These are phyloP conservation scores for Rhagoletis zephyria DNA, from an alignment of 1,140 invertebrate genomes.

Conservation along the genomic window DNA sequence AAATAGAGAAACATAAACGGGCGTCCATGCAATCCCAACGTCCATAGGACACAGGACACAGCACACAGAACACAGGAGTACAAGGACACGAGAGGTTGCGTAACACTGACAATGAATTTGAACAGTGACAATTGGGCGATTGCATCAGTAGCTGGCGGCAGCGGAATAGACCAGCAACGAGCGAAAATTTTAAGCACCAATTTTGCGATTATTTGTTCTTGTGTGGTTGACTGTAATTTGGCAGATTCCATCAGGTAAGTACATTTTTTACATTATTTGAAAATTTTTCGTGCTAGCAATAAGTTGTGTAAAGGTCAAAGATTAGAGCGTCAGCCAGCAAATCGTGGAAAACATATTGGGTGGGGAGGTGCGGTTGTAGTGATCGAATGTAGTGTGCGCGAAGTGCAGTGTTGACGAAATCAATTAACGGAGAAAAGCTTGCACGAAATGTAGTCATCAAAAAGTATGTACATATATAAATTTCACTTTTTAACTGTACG, in stretches of 20 bases:
- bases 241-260: background rate
- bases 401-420: background rate
- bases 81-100: slow-evolving; percentile 34
- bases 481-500: slow-evolving; percentile 30
- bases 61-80: slow-evolving; percentile 23
- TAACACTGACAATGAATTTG: background rate
- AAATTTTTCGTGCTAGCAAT: background rate
- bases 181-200: background rate
- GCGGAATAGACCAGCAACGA: background rate
- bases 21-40: slow-evolving; percentile 46
- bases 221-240: too few relatives aligned
- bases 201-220: background rate
- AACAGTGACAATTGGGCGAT: background rate
- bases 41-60: slow-evolving; percentile 7
- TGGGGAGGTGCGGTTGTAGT: background rate
- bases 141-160: slow-evolving; percentile 30
- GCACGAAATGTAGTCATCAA: background rate
- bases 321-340: background rate
- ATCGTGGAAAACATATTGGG: background rate
- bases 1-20: background rate
- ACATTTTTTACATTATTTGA: background rate
- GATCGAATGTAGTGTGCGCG: background rate
- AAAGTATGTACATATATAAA: background rate
- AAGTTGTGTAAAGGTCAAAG: slow-evolving; percentile 39
- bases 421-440: slow-evolving; percentile 16